Evolutionary conservation across 1,140 invertebrate genomes (phyloP).

Genomic region (Akabosia matsudoensis): DNA sequence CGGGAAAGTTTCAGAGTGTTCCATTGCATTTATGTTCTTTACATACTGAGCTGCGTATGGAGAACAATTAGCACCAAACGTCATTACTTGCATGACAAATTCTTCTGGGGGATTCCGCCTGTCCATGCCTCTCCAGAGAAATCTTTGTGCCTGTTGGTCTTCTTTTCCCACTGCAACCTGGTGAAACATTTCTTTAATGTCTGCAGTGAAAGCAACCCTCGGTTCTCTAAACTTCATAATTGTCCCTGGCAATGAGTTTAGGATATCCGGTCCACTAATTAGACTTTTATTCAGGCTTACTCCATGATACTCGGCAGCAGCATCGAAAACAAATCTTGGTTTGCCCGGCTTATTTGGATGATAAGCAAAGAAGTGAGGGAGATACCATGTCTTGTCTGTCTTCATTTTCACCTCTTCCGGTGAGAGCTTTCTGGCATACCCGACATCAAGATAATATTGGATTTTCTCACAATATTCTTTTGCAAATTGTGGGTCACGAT

Average conservation of each 20-base stretch:
- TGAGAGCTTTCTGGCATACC: conserved; percentile 16
- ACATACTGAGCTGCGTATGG: not conserved
- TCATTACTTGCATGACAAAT: not conserved
- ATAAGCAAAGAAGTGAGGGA: not conserved
- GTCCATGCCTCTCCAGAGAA: conserved; percentile 3
- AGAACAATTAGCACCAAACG: not conserved
- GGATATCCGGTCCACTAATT: not conserved
- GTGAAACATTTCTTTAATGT: conserved; percentile 17
- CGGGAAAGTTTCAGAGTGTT: not conserved
- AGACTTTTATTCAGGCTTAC: not conserved
- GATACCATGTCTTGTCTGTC: not conserved
- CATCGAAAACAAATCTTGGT: not conserved
- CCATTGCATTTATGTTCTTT: not conserved
- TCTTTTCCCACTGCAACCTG: not conserved
- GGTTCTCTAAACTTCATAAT: not conserved
- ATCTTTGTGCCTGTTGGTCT: not conserved
- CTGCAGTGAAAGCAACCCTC: not conserved
- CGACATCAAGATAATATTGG: conserved; percentile 27
- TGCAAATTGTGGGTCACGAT: conserved; percentile 21
- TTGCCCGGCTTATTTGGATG: conserved; percentile 1
- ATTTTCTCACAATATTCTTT: conserved; percentile 24
- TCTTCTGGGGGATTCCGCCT: not conserved
- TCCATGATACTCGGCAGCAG: not conserved
- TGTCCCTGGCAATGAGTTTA: not conserved
- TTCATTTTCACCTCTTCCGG: not conserved